Conservation (phyloP, 2,888 invertebrate species). For the Pachliopta kotzebuea region DNA sequence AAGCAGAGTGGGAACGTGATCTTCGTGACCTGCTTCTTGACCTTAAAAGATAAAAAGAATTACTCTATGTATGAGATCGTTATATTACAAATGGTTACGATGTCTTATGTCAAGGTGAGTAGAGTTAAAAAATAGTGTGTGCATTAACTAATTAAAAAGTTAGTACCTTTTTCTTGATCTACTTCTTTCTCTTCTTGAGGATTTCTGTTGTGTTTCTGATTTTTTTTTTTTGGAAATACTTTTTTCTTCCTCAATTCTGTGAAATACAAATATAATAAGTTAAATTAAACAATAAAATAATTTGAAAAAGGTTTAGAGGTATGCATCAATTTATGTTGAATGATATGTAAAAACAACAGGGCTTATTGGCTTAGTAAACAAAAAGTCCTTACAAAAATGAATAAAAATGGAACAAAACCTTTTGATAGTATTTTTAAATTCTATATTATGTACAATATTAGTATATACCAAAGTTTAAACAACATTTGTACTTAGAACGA, state of each 20-base stretch:
- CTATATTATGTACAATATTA: no score
- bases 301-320: background rate
- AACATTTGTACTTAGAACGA: no score
- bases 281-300: background rate
- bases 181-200: conserved; percentile 49
- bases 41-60: conserved; percentile 35
- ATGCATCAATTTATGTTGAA: background rate
- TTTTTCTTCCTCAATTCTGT: conserved; percentile 57
- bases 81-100: no score
- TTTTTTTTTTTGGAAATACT: conserved; percentile 47
- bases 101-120: no score
- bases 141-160: background rate
- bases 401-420: no score
- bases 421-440: no score
- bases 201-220: conserved; percentile 50
- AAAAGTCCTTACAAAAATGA: no score
- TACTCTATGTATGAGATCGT: no score
- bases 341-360: no score
- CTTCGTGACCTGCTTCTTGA: conserved; percentile 55
- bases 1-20: conserved; percentile 49
- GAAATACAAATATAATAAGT: conserved; percentile 18
- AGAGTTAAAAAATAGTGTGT: no score
- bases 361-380: no score
- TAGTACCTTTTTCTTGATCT: conserved; percentile 56
- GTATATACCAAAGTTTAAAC: no score